Conservation (phyloP, 2,113 vertebrate genomes). For the Poecile atricapillus region DNA sequence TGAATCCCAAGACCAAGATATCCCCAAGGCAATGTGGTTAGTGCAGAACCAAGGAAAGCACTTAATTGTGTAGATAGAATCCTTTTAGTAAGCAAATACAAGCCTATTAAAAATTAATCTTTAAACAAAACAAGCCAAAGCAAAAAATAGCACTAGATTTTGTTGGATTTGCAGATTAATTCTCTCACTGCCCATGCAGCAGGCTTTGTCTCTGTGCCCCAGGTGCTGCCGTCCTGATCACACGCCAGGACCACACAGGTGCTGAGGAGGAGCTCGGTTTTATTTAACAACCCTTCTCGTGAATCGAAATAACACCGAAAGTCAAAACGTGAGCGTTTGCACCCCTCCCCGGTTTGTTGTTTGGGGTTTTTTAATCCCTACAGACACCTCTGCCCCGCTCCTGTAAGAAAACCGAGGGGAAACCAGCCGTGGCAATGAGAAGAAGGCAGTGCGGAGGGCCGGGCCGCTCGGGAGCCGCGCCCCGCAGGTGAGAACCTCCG, state of each 20-base stretch:
- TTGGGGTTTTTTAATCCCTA: rapidly evolving
- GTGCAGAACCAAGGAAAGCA: background rate
- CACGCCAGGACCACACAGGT: background rate
- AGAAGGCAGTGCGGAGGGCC: rapidly evolving
- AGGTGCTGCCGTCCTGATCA: background rate
- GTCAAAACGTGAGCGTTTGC: background rate
- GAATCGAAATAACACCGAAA: background rate
- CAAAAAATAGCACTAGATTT: background rate
- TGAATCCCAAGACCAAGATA: background rate
- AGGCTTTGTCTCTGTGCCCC: background rate
- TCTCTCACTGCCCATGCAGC: rapidly evolving
- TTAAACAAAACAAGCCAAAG: background rate
- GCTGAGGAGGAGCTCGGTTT: background rate
- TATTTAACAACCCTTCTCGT: background rate
- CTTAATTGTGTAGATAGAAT: background rate
- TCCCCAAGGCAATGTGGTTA: conserved; percentile 12
- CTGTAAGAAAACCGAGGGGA: background rate
- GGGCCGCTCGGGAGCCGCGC: rapidly evolving
- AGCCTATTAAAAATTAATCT: background rate
- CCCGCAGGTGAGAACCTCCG: rapidly evolving
- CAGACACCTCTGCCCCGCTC: background rate
- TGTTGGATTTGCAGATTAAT: background rate
- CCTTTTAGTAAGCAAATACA: background rate
- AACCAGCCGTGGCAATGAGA: rapidly evolving
- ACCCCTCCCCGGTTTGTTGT: rapidly evolving